Evolutionary conservation across 2,888 invertebrate species (phyloP).

Genomic region (Lepidonotus clava): DNA sequence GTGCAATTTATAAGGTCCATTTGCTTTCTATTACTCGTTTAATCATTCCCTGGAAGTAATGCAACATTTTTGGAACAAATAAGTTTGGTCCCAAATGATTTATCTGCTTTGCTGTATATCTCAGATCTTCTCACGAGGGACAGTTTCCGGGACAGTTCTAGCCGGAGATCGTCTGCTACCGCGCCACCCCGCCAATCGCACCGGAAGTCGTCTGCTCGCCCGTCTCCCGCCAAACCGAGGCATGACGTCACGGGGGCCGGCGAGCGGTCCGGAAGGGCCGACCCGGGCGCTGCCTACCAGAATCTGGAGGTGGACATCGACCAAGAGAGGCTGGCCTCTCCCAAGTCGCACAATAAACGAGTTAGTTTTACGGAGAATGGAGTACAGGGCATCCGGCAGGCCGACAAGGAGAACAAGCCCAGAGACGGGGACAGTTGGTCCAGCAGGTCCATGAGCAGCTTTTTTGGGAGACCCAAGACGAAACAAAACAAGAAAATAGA

Average conservation of each 20-base stretch:
- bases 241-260: not conserved
- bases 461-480: slow-evolving; percentile 30
- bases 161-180: not conserved
- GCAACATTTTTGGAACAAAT: no score
- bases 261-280: not conserved
- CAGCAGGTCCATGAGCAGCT: not conserved
- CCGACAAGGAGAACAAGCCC: not conserved
- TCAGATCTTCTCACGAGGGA: slow-evolving; percentile 8
- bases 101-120: not conserved
- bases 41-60: no score
- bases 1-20: no score
- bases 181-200: not conserved
- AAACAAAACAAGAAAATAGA: not conserved
- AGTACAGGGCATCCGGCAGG: not conserved
- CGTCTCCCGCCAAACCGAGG: not conserved
- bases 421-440: not conserved
- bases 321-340: not conserved
- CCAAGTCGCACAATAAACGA: not conserved
- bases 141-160: not conserved
- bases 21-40: no score
- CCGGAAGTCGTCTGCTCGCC: not conserved
- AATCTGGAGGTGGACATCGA: not conserved
- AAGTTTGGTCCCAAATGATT: no score
- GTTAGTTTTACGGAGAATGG: slow-evolving; percentile 15
- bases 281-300: not conserved